Conservation (phyloP, 2,888 invertebrate species). For the Melieria picta region DNA sequence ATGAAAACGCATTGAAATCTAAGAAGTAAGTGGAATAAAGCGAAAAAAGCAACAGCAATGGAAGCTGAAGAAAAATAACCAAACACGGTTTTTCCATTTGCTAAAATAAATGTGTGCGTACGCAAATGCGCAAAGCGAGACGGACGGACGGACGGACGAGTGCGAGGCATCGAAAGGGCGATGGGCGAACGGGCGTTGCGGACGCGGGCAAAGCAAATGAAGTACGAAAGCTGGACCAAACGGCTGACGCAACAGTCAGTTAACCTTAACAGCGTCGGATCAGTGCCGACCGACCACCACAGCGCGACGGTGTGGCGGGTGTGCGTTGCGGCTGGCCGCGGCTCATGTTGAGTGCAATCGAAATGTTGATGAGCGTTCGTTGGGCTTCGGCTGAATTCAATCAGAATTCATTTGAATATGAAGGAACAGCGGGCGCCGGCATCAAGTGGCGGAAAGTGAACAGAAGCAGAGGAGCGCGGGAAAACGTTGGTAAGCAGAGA, state of each 20-base stretch:
- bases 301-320: constrained; percentile 16
- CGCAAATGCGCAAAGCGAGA: constrained; percentile 38
- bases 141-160: constrained; percentile 11
- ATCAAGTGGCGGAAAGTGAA: constrained; percentile 33
- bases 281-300: neutral
- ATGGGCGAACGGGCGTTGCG: neutral
- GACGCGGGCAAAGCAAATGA: constrained; percentile 18
- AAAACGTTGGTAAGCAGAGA: neutral
- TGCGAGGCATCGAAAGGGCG: constrained; percentile 1
- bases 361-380: constrained; percentile 41
- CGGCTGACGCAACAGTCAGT: constrained; percentile 14
- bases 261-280: too few species aligned
- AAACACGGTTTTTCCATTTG: constrained; percentile 63
- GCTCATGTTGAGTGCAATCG: constrained; percentile 48
- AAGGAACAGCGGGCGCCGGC: constrained; percentile 58
- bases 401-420: constrained; percentile 61
- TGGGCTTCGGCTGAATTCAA: constrained; percentile 61
- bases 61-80: constrained; percentile 55
- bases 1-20: constrained; percentile 44
- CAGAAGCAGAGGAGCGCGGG: constrained; percentile 38
- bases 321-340: constrained; percentile 46
- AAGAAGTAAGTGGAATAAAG: constrained; percentile 30
- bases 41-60: constrained; percentile 53
- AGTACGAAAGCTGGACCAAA: constrained; percentile 34
- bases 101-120: constrained; percentile 58